A percentile compares a stretch with the other conserved stretches of the same genome.
Conservation (phyloP, 2,888 invertebrate genomes). For the Tetragnatha montana region DNA sequence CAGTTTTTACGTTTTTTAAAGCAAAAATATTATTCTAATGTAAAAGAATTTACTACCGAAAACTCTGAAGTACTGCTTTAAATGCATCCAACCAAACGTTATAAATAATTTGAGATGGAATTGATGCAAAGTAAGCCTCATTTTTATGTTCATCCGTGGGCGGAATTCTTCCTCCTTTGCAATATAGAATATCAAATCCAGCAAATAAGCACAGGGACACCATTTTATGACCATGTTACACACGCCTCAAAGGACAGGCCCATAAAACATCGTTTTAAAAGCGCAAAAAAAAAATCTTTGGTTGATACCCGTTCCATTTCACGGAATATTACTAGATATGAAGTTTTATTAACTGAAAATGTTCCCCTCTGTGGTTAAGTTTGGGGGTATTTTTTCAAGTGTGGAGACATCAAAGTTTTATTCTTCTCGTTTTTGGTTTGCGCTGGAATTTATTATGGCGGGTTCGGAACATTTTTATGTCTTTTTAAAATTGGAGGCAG, state of each 20-base stretch:
- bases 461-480: neutral
- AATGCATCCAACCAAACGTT: no score
- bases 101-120: neutral
- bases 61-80: no score
- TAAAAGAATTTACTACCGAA: no score
- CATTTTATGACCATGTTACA: conserved; percentile 26
- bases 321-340: conserved; percentile 2
- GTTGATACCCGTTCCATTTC: conserved; percentile 3
- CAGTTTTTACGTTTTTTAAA: no score
- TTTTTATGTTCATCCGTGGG: neutral
- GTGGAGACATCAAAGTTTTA: neutral
- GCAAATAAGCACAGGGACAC: neutral
- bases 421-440: neutral
- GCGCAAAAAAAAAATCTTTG: neutral
- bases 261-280: conserved; percentile 40
- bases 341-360: conserved; percentile 48
- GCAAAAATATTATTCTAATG: no score
- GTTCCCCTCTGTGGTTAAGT: conserved; percentile 24
- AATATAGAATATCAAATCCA: neutral
- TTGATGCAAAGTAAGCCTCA: neutral
- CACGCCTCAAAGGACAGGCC: conserved; percentile 10
- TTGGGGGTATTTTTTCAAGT: neutral
- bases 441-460: conserved; percentile 1
- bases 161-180: neutral
- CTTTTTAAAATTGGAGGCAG: conserved; percentile 15